Percentiles rank a stretch among this genome's conserved stretches.
Conservation (phyloP, 2,888 invertebrate genomes). For the Cosmia pyralina region DNA sequence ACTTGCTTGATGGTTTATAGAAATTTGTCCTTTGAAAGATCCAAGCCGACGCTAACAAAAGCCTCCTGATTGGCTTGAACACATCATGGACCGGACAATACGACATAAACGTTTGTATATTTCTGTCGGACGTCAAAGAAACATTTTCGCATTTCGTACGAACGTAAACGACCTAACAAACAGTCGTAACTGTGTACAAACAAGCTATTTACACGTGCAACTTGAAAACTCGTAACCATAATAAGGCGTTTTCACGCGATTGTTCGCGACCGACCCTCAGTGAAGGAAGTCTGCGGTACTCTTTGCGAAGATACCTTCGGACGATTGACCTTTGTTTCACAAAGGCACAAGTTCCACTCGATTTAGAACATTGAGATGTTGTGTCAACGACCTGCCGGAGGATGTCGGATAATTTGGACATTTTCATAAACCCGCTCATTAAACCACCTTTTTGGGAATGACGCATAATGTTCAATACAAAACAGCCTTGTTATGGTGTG, state of each 20-base stretch:
- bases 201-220: conserved; percentile 71
- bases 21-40: conserved; percentile 73
- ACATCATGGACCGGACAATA: conserved; percentile 79
- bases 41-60: conserved; percentile 74
- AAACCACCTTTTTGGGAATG: conserved; percentile 78
- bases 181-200: conserved; percentile 79
- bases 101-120: conserved; percentile 84
- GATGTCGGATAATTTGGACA: conserved; percentile 77
- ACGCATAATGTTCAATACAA: conserved; percentile 75
- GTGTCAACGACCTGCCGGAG: conserved; percentile 76
- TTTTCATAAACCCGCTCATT: conserved; percentile 81
- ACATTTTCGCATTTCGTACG: conserved; percentile 78
- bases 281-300: conserved; percentile 59
- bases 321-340: conserved; percentile 56
- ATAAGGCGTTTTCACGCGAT: conserved; percentile 71
- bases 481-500: conserved; percentile 70
- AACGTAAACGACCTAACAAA: conserved; percentile 79
- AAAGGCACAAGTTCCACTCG: conserved; percentile 62
- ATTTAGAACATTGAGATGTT: conserved; percentile 73
- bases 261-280: conserved; percentile 57
- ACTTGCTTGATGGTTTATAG: conserved; percentile 70
- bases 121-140: conserved; percentile 77
- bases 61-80: conserved; percentile 77
- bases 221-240: conserved; percentile 66
- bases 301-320: conserved; percentile 56